Base-by-base conservation (phyloP, 2,797 vertebrate genomes). In the Ctenochaetus hawaiiensis region DNA sequence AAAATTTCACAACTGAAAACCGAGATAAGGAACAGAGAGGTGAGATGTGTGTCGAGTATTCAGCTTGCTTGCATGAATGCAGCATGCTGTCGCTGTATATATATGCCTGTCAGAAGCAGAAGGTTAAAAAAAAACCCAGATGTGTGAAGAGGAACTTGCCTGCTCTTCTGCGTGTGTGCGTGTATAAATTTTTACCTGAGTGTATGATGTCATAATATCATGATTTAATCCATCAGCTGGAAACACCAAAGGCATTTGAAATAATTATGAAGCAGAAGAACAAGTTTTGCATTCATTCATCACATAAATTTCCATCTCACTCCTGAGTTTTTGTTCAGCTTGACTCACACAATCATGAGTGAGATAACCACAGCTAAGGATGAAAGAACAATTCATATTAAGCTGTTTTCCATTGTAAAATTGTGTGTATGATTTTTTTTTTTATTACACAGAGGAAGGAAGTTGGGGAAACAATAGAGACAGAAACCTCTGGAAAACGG, bases 81-180 rank as follows among this genome's bases (percentile, higher is more conserved):
- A 20, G 43, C 30, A 6, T 11, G 52, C 47, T 43, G 56, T 20
- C 8, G 34, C 47, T 62, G 45, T 85, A 86, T 92, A 88, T 93
- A 93, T 89, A 3, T 17, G 8, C 13, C 1, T 0, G 16, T 6
- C 41, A 70, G 52, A 88, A 83, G 80, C 82, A 87, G 81, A 88
- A 87, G 72, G 6, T 2, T 5, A 16, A 71, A 87, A 90, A 87
- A 39, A 51, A 12, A 4, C 64, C 66, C 52, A 1, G 3, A 13
- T 0, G 4, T 9, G 9, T 1, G 0, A 84, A 82, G 71, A 75
- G 86, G 89, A 91, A 92, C 44, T 81, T 52, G 3, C 9, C 0
- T 5, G 1, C 10, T 39, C 39, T 39, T 39, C 9, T 54, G 57
- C 5, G n/a, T 53, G 43, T 43, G 43, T 54, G 18, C 47, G 9